Conservation (phyloP, 2,888 invertebrate species). For the Amiota minor region DNA sequence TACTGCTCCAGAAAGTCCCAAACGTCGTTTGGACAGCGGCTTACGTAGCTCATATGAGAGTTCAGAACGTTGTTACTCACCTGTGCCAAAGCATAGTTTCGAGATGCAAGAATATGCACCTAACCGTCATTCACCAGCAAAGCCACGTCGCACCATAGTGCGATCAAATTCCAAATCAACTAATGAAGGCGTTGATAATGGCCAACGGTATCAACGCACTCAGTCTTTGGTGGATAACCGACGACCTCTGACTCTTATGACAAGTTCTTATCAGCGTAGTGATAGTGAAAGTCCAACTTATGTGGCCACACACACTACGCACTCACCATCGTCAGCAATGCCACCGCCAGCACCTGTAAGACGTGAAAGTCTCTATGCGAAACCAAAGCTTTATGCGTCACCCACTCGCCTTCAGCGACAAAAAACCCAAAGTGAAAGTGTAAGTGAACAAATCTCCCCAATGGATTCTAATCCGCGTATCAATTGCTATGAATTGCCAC, state of each 20-base stretch:
- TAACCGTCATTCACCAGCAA: constrained; percentile 44
- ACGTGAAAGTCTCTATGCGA: constrained; percentile 66
- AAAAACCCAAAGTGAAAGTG: constrained; percentile 39
- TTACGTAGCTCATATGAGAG: constrained; percentile 63
- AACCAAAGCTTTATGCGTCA: constrained; percentile 68
- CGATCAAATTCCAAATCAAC: constrained; percentile 56
- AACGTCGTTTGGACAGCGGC: constrained; percentile 65
- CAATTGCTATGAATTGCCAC: constrained; percentile 61
- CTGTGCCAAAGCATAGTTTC: constrained; percentile 59
- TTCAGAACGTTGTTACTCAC: constrained; percentile 64
- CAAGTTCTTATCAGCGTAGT: constrained; percentile 50
- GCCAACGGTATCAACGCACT: constrained; percentile 50
- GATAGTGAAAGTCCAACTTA: constrained; percentile 52
- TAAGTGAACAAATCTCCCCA: neutral
- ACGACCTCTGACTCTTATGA: constrained; percentile 49
- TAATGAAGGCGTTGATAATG: constrained; percentile 35
- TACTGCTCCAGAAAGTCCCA: constrained; percentile 71
- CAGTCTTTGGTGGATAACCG: constrained; percentile 61
- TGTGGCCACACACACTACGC: constrained; percentile 8
- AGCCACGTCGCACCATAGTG: constrained; percentile 50
- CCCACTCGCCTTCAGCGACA: constrained; percentile 53
- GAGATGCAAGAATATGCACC: constrained; percentile 68
- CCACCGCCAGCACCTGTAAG: constrained; percentile 67
- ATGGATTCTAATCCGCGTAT: constrained; percentile 42
- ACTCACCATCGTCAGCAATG: constrained; percentile 56